Conservation (phyloP, 2,888 invertebrate genomes). For the Drosophila dives region DNA sequence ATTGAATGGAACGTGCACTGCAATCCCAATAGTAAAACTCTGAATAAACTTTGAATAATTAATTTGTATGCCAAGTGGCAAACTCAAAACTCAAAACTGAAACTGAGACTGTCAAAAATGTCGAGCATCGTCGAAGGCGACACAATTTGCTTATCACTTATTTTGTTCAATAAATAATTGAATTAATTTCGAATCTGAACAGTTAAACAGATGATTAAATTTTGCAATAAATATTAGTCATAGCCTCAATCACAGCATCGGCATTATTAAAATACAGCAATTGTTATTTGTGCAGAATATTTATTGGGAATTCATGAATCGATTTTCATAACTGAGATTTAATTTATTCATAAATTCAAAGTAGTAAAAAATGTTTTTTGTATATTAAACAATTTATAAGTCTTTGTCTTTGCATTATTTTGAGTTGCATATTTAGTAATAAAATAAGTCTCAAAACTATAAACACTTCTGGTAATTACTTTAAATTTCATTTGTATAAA, state of each 20-base stretch:
- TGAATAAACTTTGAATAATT: conserved; percentile 22
- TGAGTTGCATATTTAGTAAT: background rate
- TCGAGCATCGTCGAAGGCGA: background rate
- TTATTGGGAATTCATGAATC: background rate
- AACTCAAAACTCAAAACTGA: conserved; percentile 1
- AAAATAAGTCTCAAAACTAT: background rate
- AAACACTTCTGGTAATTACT: background rate
- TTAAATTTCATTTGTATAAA: background rate
- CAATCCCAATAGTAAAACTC: conserved; percentile 11
- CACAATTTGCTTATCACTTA: conserved; percentile 20
- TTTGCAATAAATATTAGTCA: background rate
- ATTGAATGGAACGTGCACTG: conserved; percentile 25
- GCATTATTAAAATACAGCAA: background rate
- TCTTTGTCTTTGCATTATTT: background rate
- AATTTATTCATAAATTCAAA: background rate
- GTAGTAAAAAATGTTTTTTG: background rate
- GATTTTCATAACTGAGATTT: background rate
- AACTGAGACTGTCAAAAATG: conserved; percentile 1
- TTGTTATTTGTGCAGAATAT: background rate
- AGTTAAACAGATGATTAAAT: background rate
- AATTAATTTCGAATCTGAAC: background rate
- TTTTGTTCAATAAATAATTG: background rate
- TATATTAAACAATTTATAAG: background rate
- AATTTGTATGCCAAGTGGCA: conserved; percentile 31
- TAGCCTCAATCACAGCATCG: background rate